A percentile compares a stretch with the other conserved stretches of the same genome.
Evolutionary conservation across 2,797 vertebrate genomes (phyloP).

Genomic region (Myotis myotis): DNA sequence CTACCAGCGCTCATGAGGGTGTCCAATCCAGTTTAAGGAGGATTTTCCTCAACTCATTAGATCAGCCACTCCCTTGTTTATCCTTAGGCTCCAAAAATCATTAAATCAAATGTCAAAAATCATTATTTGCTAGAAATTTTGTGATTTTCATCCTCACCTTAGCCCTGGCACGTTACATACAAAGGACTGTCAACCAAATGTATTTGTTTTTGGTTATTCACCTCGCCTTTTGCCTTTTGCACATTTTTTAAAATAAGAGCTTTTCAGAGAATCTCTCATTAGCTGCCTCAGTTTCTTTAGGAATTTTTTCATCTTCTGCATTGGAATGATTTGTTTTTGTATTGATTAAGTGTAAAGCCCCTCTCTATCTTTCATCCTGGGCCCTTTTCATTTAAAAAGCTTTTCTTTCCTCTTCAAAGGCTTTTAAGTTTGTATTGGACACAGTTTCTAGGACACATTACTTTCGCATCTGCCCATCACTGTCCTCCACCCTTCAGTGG

Average conservation of each 20-base stretch:
- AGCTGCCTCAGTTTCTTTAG: background rate
- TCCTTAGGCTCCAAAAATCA: background rate
- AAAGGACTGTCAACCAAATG: background rate
- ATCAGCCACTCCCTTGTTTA: background rate
- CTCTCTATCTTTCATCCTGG: background rate
- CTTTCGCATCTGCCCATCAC: background rate
- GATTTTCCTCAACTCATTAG: background rate
- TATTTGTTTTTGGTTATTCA: background rate
- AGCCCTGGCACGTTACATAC: background rate
- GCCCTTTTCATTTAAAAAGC: background rate
- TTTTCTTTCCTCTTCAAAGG: background rate
- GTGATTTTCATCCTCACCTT: background rate
- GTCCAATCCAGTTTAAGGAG: too few species aligned
- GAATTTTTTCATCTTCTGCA: background rate
- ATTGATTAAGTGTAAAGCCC: background rate
- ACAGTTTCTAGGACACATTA: background rate
- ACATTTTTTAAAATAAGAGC: background rate
- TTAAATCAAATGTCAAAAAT: background rate
- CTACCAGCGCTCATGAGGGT: background rate
- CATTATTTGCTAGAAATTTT: background rate
- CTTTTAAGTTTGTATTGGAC: background rate
- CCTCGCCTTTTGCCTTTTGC: background rate
- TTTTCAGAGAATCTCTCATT: background rate
- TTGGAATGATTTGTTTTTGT: background rate
- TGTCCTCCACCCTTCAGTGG: background rate